These are phyloP conservation scores for Apogon hyalosoma DNA, from an alignment of 2,797 vertebrate species.

Conservation along the genomic window DNA sequence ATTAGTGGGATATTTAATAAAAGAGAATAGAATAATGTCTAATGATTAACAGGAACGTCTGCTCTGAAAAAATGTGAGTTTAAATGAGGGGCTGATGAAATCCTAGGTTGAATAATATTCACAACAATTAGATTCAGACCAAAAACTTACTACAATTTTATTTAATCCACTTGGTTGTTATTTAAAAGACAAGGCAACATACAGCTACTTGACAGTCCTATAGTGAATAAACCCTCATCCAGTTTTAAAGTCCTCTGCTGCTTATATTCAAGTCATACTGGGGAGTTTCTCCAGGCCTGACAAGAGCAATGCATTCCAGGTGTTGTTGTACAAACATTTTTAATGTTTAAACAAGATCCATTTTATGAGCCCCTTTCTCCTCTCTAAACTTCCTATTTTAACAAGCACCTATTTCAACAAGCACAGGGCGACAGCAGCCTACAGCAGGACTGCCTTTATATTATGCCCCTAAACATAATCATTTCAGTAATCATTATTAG, in stretches of 20 bases:
- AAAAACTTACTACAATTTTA: slow-evolving; percentile 3
- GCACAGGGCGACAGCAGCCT: background rate
- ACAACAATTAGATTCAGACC: background rate
- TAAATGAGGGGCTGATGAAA: background rate
- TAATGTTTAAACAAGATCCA: slow-evolving; percentile 54
- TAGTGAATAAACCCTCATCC: slow-evolving; percentile 4
- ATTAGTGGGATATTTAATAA: slow-evolving; percentile 30
- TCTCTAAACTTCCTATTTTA: slow-evolving; percentile 46
- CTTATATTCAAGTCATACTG: slow-evolving; percentile 22
- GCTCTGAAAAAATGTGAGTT: background rate
- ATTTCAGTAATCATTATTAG: slow-evolving; percentile 42
- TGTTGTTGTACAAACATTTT: slow-evolving; percentile 64
- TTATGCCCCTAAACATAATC: slow-evolving; percentile 1
- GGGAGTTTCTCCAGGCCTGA: slow-evolving; percentile 58
- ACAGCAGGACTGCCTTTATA: background rate
- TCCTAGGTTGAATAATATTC: background rate
- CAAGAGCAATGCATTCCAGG: slow-evolving; percentile 67
- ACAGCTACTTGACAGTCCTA: slow-evolving; percentile 26
- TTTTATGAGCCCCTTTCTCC: slow-evolving; percentile 51
- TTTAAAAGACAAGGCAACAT: slow-evolving; percentile 10
- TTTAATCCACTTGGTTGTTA: background rate
- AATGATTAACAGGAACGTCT: background rate
- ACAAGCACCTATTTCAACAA: no score
- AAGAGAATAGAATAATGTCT: slow-evolving; percentile 9
- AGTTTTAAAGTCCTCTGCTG: slow-evolving; percentile 26